Conservation (phyloP, 2,888 invertebrate species). For the Himalopsyche anomala region DNA sequence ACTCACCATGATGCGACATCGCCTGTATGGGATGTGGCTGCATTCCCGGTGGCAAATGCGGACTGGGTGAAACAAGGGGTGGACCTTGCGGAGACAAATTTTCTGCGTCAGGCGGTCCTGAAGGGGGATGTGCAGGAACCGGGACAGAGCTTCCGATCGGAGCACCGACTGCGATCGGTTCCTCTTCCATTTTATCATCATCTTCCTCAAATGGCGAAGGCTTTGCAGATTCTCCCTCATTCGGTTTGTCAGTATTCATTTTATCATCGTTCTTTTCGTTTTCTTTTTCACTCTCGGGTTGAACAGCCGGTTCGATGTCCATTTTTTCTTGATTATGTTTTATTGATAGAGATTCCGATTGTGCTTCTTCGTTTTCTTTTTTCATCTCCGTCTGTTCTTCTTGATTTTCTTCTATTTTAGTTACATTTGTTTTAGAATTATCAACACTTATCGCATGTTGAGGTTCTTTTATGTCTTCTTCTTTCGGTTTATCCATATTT, state of each 20-base stretch:
- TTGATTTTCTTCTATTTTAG: neutral
- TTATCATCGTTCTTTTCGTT: slow-evolving; percentile 15
- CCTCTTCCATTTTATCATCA: slow-evolving; percentile 41
- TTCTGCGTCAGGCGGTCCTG: slow-evolving; percentile 60
- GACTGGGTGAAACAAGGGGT: slow-evolving; percentile 57
- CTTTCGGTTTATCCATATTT: slow-evolving; percentile 42
- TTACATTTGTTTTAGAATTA: slow-evolving; percentile 3
- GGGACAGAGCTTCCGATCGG: slow-evolving; percentile 61
- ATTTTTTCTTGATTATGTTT: slow-evolving; percentile 44
- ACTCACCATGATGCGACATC: slow-evolving; percentile 68
- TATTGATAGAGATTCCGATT: slow-evolving; percentile 1
- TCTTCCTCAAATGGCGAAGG: neutral
- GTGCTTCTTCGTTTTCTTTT: slow-evolving; percentile 40
- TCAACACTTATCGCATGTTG: slow-evolving; percentile 22
- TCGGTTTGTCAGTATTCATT: slow-evolving; percentile 2
- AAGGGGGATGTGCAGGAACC: slow-evolving; percentile 65
- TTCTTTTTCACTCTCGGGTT: neutral
- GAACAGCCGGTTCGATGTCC: neutral
- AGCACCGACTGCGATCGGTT: slow-evolving; percentile 44
- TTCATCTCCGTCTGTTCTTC: neutral
- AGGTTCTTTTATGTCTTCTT: slow-evolving; percentile 44
- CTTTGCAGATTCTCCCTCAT: slow-evolving; percentile 8
- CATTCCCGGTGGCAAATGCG: slow-evolving; percentile 66
- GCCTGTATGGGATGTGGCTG: slow-evolving; percentile 68
- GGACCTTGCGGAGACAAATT: slow-evolving; percentile 47